A percentile compares a stretch with the other conserved stretches of the same genome.
Conservation (phyloP, 2,888 invertebrate genomes). For the Cheilosia vernalis region DNA sequence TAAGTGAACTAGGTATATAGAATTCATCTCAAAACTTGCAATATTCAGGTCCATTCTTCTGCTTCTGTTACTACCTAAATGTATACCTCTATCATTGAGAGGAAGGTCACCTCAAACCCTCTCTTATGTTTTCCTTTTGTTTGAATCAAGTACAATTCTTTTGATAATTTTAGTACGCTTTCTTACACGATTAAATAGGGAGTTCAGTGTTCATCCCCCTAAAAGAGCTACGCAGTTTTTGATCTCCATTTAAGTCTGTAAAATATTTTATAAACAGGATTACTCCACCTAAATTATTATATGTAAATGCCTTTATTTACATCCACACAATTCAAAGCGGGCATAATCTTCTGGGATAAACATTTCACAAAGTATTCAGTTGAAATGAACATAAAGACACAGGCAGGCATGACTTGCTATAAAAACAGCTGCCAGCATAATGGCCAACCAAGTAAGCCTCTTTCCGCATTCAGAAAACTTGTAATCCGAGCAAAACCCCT, state of each 20-base stretch:
- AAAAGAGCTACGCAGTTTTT: conserved; percentile 14
- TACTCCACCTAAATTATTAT: conserved; percentile 42
- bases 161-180: background rate
- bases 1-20: too few relatives aligned
- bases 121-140: too few relatives aligned
- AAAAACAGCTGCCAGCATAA: conserved; percentile 28
- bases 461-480: conserved; percentile 40
- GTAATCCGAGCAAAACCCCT: conserved; percentile 55
- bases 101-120: too few relatives aligned
- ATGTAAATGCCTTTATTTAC: conserved; percentile 52
- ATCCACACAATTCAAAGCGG: conserved; percentile 27
- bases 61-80: too few relatives aligned
- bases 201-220: background rate
- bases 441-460: conserved; percentile 22
- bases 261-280: conserved; percentile 17
- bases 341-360: conserved; percentile 47
- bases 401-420: conserved; percentile 14
- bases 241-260: background rate
- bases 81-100: too few relatives aligned
- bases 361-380: conserved; percentile 38
- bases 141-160: background rate
- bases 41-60: too few relatives aligned
- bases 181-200: background rate
- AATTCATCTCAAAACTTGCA: too few relatives aligned
- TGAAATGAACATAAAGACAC: conserved; percentile 14